These are phyloP conservation scores for Gallinago paraguaiae DNA, from an alignment of 2,113 vertebrate genomes.

Conservation along the genomic window DNA sequence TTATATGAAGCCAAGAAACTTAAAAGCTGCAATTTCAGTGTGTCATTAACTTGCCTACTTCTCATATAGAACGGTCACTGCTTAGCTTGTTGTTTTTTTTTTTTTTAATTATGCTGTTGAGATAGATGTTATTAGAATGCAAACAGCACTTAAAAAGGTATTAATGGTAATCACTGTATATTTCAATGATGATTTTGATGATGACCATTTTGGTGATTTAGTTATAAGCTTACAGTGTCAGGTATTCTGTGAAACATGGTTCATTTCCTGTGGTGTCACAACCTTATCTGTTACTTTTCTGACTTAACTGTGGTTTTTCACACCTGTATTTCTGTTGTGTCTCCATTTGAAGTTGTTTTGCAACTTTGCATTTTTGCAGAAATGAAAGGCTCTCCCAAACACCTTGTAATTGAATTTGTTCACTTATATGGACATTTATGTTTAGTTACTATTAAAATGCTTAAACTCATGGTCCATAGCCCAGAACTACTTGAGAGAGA, in stretches of 20 bases:
- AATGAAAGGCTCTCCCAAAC: not conserved
- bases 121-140: not conserved
- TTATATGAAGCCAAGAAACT: not conserved
- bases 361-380: not conserved
- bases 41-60: not conserved
- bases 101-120: not conserved
- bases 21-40: not conserved
- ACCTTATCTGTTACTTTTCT: not conserved
- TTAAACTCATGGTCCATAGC: not conserved
- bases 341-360: not conserved
- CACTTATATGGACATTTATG: rapidly evolving
- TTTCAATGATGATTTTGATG: not conserved
- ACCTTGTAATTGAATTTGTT: not conserved
- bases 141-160: not conserved
- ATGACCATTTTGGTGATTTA: not conserved
- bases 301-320: not conserved
- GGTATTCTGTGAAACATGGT: not conserved
- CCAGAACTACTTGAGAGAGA: not conserved
- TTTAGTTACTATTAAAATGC: not conserved
- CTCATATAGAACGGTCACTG: not conserved
- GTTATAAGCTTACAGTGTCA: not conserved
- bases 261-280: not conserved
- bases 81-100: not conserved
- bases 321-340: not conserved
- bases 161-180: not conserved